Conservation (phyloP, 2,113 vertebrate species). For the Anarhynchus alexandrinus region DNA sequence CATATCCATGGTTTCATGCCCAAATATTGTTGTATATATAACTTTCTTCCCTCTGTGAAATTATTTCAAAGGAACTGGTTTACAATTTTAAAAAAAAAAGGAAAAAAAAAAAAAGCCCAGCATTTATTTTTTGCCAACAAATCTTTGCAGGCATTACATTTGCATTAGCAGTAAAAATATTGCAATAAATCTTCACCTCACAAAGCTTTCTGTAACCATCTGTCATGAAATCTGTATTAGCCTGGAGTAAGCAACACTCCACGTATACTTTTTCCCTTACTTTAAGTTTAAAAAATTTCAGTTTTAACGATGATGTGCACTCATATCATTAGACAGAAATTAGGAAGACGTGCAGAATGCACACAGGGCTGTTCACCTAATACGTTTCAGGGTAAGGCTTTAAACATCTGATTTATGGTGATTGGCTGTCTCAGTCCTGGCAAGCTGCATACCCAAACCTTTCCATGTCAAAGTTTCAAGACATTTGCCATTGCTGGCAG, state of each 20-base stretch:
- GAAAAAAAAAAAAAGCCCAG: background rate
- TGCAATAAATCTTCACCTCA: background rate
- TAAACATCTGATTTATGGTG: background rate
- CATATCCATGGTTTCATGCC: background rate
- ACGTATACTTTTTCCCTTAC: background rate
- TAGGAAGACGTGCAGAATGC: background rate
- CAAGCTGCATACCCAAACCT: background rate
- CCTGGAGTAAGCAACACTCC: background rate
- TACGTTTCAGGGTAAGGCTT: background rate
- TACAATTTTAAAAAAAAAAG: background rate
- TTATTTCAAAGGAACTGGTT: background rate
- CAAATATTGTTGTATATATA: background rate
- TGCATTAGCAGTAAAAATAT: background rate
- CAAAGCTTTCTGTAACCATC: background rate
- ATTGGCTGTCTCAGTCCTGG: fast-evolving
- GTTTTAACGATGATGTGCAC: background rate
- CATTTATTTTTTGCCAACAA: background rate
- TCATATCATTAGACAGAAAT: background rate
- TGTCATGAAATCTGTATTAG: background rate
- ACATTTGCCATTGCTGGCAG: background rate
- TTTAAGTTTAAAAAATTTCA: background rate
- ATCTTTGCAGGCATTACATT: background rate
- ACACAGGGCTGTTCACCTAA: background rate
- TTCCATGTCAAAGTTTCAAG: background rate
- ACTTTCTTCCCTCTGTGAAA: background rate